Percentiles rank a stretch among this genome's conserved stretches.
Evolutionary conservation across 2,113 vertebrate species (phyloP).

Genomic region (Empidonax alnorum): DNA sequence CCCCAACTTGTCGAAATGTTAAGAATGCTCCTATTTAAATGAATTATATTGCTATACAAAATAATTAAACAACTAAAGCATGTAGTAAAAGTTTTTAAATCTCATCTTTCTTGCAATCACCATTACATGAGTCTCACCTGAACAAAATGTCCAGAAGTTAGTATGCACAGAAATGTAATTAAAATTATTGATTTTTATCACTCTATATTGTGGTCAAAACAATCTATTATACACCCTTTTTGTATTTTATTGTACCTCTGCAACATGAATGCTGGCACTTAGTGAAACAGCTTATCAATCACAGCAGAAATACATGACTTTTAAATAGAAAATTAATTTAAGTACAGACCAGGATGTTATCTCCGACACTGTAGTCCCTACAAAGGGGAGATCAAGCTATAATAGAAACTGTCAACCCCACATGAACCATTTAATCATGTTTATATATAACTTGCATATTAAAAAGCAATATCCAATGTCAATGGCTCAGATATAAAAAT

Average conservation of each 20-base stretch:
- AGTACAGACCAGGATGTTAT: background rate
- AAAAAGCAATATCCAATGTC: conserved; percentile 77
- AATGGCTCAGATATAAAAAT: conserved; percentile 79
- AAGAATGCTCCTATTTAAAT: background rate
- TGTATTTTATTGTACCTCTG: conserved; percentile 18
- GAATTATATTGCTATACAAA: background rate
- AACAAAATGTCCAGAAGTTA: background rate
- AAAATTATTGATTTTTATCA: background rate
- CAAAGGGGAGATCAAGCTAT: conserved; percentile 17
- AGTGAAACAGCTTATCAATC: conserved; percentile 45
- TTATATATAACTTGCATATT: conserved; percentile 77
- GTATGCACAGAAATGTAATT: background rate
- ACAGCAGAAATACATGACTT: conserved; percentile 41
- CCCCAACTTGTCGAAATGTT: background rate
- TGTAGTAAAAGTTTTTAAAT: background rate
- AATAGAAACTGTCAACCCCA: conserved; percentile 46
- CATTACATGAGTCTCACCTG: background rate
- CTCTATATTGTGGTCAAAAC: background rate
- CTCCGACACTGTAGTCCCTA: background rate
- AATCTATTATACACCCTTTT: background rate
- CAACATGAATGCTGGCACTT: conserved; percentile 30
- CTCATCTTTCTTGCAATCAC: background rate
- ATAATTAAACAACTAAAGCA: background rate
- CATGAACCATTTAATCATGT: conserved; percentile 69
- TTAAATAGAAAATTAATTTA: conserved; percentile 50